Percentiles rank a stretch among this genome's conserved stretches.
Conservation (phyloP, 2,113 vertebrate species). For the Dermatemys mawii region DNA sequence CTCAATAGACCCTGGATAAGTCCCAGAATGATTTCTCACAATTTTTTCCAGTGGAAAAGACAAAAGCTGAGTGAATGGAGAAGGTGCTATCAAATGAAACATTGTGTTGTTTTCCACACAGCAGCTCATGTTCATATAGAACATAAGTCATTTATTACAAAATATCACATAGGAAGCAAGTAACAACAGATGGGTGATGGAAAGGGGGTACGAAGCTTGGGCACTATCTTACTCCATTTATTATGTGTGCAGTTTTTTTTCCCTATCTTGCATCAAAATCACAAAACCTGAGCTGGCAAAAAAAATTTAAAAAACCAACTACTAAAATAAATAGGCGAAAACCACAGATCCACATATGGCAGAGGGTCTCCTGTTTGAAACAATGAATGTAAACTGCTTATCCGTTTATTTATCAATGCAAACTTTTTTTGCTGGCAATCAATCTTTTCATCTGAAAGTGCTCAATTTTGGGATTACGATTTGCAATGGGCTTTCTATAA, state of each 20-base stretch:
- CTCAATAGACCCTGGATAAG: too few relatives aligned
- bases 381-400: background rate
- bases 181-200: too few relatives aligned
- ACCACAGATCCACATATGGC: background rate
- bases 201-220: rapidly evolving
- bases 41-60: too few relatives aligned
- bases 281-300: too few relatives aligned
- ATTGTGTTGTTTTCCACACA: too few relatives aligned
- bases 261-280: too few relatives aligned
- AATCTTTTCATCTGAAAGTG: background rate
- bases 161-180: too few relatives aligned
- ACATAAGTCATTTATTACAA: too few relatives aligned
- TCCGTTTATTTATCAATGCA: background rate
- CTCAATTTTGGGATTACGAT: background rate
- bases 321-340: background rate
- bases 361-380: background rate
- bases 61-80: too few relatives aligned
- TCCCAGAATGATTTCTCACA: too few relatives aligned
- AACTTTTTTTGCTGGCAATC: background rate
- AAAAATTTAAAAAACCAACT: background rate
- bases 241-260: background rate
- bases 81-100: too few relatives aligned
- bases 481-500: background rate
- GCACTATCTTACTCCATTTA: background rate
- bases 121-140: too few relatives aligned